phyloP scores from a whole-genome alignment of 2,888 invertebrate species.

The Acrobasis repandana region DNA sequence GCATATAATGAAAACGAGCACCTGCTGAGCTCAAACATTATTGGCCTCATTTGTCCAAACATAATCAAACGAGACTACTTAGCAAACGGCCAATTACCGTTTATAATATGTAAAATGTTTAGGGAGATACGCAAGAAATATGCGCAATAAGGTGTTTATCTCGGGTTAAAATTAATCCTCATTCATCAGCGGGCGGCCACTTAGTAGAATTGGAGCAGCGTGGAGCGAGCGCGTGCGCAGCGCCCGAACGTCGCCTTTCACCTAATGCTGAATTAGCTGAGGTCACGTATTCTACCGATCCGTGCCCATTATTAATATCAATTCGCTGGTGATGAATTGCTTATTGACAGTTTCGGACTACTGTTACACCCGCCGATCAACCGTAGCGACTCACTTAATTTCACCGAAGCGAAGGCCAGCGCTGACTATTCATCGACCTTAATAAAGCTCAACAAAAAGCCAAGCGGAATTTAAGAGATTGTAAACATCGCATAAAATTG shows the following conservation, averaged over 20 bases:
- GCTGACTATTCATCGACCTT: constrained; percentile 15
- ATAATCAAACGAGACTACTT: constrained; percentile 14
- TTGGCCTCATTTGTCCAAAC: constrained; percentile 23
- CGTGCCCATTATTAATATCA: constrained; percentile 24
- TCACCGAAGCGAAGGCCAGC: constrained; percentile 17
- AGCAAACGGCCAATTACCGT: constrained; percentile 11
- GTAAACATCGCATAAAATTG: constrained; percentile 22
- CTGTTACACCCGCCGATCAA: constrained; percentile 16
- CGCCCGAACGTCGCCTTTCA: constrained; percentile 58
- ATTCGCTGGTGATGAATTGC: constrained; percentile 16
- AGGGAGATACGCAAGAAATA: constrained; percentile 27
- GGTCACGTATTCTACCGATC: constrained; percentile 33
- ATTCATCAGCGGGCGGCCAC: constrained; percentile 63
- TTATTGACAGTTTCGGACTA: constrained; percentile 23
- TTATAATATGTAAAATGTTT: constrained; percentile 16
- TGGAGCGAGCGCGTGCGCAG: constrained; percentile 46
- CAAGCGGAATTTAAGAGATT: constrained; percentile 21
- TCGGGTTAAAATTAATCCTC: constrained; percentile 51
- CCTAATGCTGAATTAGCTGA: constrained; percentile 44
- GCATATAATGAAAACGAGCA: constrained; percentile 18
- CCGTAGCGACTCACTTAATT: constrained; percentile 18
- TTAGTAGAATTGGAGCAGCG: constrained; percentile 58
- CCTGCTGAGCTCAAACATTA: constrained; percentile 16
- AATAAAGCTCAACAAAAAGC: constrained; percentile 17
- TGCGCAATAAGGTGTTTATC: constrained; percentile 50